Conservation (phyloP, 2,888 invertebrate species). For the Muscina levida region DNA sequence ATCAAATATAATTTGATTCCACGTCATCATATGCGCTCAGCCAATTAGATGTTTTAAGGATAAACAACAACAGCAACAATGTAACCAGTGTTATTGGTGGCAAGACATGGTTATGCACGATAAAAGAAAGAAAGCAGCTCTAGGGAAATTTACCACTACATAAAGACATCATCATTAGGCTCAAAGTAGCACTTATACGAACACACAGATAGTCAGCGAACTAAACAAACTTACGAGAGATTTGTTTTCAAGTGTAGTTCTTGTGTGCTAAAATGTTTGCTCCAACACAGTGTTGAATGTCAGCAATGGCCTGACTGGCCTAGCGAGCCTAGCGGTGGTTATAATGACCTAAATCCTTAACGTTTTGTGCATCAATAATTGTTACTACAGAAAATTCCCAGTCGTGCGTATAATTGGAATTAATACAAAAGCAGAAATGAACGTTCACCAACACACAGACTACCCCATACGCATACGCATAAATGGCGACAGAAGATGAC, state of each 20-base stretch:
- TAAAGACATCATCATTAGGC: conserved; percentile 52
- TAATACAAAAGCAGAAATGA: conserved; percentile 74
- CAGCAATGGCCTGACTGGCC: background rate
- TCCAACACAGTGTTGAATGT: too few relatives aligned
- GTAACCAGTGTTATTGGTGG: background rate
- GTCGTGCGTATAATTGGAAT: conserved; percentile 78
- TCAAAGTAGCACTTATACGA: conserved; percentile 21
- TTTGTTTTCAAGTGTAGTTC: background rate
- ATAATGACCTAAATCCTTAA: conserved; percentile 42
- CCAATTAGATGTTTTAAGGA: conserved; percentile 44
- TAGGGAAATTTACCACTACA: conserved; percentile 46
- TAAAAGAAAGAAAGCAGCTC: conserved; percentile 31
- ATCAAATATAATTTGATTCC: conserved; percentile 28
- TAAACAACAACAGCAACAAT: conserved; percentile 5
- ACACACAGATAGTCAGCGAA: background rate
- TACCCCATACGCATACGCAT: too few relatives aligned
- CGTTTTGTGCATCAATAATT: conserved; percentile 55
- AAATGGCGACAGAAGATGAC: background rate
- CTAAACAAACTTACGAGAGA: background rate
- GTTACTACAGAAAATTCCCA: conserved; percentile 71
- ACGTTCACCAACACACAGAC: conserved; percentile 13
- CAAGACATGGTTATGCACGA: background rate
- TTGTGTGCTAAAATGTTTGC: background rate
- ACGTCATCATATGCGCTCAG: conserved; percentile 34
- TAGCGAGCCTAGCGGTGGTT: conserved; percentile 15